These are phyloP conservation scores for Cantharis nigra DNA, from an alignment of 2,888 invertebrate species.

Conservation along the genomic window DNA sequence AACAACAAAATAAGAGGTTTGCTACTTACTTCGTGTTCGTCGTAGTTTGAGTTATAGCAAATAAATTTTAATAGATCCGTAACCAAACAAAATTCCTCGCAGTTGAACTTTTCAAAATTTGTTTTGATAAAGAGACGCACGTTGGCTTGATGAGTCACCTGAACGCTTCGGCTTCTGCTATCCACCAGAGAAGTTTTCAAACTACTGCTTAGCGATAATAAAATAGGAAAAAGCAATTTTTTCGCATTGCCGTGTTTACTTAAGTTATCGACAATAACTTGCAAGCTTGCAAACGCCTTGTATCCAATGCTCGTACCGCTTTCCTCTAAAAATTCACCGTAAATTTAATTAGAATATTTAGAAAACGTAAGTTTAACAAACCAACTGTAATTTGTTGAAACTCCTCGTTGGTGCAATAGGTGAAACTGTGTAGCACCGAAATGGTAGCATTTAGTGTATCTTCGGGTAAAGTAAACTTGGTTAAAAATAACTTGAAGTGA, in stretches of 20 bases:
- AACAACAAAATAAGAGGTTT: not conserved
- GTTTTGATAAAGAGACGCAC: slow-evolving; percentile 9
- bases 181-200: slow-evolving; percentile 4
- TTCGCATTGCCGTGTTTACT: slow-evolving; percentile 2
- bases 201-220: slow-evolving; percentile 9
- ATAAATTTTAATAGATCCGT: slow-evolving; percentile 12
- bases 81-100: slow-evolving; percentile 6
- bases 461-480: not conserved
- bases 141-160: slow-evolving; percentile 6
- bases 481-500: slow-evolving; percentile 10
- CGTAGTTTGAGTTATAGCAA: slow-evolving; percentile 10
- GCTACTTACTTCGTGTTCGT: slow-evolving; percentile 12
- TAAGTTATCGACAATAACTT: slow-evolving; percentile 1
- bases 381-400: slow-evolving; percentile 11
- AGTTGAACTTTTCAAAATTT: slow-evolving; percentile 6
- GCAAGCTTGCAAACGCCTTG: slow-evolving; percentile 13
- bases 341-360: not conserved
- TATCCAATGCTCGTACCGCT: slow-evolving; percentile 11
- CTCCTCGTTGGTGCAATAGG: slow-evolving; percentile 10
- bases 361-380: not conserved
- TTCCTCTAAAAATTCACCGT: slow-evolving; percentile 1
- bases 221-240: slow-evolving; percentile 9
- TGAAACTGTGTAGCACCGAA: slow-evolving; percentile 13
- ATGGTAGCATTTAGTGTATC: slow-evolving; percentile 7
- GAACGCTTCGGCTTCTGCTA: slow-evolving; percentile 3